A percentile compares a stretch with the other conserved stretches of the same genome.
Evolutionary conservation across 2,888 invertebrate species (phyloP).

Genomic region (Geophilus truncorum): DNA sequence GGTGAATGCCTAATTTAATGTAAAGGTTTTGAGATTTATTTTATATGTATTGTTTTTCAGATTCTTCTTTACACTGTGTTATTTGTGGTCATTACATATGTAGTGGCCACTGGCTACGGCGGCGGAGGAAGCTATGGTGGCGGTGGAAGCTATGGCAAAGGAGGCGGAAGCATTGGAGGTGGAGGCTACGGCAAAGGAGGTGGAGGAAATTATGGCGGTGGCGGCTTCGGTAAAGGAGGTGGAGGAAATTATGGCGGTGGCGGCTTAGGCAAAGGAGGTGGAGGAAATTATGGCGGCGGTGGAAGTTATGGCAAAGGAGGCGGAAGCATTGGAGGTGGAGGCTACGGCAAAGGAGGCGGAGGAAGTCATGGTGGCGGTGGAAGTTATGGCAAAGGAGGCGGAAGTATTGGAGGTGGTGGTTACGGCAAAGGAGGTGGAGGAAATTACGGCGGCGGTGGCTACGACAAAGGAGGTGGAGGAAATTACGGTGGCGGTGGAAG

Average conservation of each 20-base stretch:
- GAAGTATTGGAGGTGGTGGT: background rate
- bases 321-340: background rate
- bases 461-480: background rate
- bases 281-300: background rate
- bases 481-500: background rate
- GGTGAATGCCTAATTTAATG: too few species aligned
- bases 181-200: background rate
- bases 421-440: background rate
- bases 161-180: background rate
- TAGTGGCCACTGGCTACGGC: background rate
- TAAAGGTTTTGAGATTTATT: too few species aligned
- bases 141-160: background rate
- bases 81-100: background rate
- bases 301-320: background rate
- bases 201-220: background rate
- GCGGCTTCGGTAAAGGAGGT: background rate
- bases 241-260: background rate
- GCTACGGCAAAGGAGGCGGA: background rate
- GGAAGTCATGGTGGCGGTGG: background rate
- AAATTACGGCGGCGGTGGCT: background rate
- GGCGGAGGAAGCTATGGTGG: too few species aligned
- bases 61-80: background rate
- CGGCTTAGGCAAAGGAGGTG: too few species aligned
- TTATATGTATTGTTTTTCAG: background rate
- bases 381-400: background rate